Base-by-base conservation (phyloP, 2,888 invertebrate genomes). In the Zaprionus obscuricornis region DNA sequence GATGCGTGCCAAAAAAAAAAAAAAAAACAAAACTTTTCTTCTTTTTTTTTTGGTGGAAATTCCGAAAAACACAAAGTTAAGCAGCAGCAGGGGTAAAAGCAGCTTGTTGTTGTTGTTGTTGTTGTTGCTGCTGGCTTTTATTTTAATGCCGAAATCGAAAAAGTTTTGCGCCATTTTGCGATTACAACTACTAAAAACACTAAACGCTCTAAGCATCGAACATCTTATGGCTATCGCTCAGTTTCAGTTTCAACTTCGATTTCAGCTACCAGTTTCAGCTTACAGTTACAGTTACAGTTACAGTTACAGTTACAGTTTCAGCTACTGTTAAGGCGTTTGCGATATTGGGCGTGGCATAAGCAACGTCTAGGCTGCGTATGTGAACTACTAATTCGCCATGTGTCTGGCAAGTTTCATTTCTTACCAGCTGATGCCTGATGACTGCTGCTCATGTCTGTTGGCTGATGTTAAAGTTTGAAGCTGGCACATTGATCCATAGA, bases 101-200 rank as follows among this genome's bases (percentile, higher is more conserved):
- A 13, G 11, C 1, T 22, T 31, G 31, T 46, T 20, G 54, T 36
- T 29, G 40, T 51, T 66, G 52, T 56, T 56, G 37, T 22, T 57
- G 42, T 36, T 56, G 51, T 49, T 56, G 22, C 40, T 50, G 45
- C 33, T 49, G 52, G 55, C 65, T 69, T 81, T 85, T 82, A 73
- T 78, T 83, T 79, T 75, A 83, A 81, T 81, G 82, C 83, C 83
- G 79, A 81, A 85, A 85, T 83, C 85, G 79, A 81, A 81, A 83
- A 85, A 81, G 83, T 81, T 85, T 73, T 54, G 52, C 56, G 58
- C 40, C 29, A 43, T 29, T 24, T 66, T 67, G 62, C 81, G 81
- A 78, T 84, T 84, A 81, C 74, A 22, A 82, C 60, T 70, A 14
- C 13, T 13, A 26, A 69, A 71, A 78, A 85, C 79, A 82, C 72